Base-by-base conservation (phyloP, 2,113 vertebrate genomes). In the Anhinga anhinga region DNA sequence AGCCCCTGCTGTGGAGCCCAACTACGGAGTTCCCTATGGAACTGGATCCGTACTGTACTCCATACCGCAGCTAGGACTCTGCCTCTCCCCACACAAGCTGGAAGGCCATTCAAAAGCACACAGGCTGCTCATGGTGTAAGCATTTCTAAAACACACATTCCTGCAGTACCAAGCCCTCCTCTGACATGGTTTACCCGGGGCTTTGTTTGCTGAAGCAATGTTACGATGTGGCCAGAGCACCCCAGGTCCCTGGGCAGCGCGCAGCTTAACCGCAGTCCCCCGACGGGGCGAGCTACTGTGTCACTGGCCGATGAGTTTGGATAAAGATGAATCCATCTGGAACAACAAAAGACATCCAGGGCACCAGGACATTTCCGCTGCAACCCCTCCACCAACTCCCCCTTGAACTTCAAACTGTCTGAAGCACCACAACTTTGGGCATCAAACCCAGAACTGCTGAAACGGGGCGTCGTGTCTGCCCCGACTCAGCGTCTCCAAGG, bases 231-330 rank as follows among this genome's bases (percentile, higher is more conserved):
- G 53, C n/a, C 73, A 84, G 67, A 11, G 8, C n/a, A 34, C 13
- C 27, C 36, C 40, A 45, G 34, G 63, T 18, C 15, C 58, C 72
- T 5, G n/a, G 45, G 44, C 71, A 86, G 71, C 44, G 30, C 32
- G 20, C 7, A 47, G 32, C 11, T 59, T 9, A 59, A 9, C 27
- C 3, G 1, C 69, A 69, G 76, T 7, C 44, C 69, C 90, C 52
- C 5, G 0, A 30, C 19, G 30, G 58, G 0, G 2, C 1, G 2
- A 90, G 61, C 58, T 55, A 42, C 34, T 2, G 3, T 7, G 6
- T 58, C 17, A 26, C 65, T 2, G 44, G 42, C 44, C 74, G 36
- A 8, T 0, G 27, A 71, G 32, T 78, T 55, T 27, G 22, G 45
- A 53, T n/a, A 32, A 87, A 66, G 45, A 49, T 70, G 23, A 88